These are phyloP conservation scores for Achroia grisella DNA, from an alignment of 1,140 invertebrate genomes.

Conservation along the genomic window DNA sequence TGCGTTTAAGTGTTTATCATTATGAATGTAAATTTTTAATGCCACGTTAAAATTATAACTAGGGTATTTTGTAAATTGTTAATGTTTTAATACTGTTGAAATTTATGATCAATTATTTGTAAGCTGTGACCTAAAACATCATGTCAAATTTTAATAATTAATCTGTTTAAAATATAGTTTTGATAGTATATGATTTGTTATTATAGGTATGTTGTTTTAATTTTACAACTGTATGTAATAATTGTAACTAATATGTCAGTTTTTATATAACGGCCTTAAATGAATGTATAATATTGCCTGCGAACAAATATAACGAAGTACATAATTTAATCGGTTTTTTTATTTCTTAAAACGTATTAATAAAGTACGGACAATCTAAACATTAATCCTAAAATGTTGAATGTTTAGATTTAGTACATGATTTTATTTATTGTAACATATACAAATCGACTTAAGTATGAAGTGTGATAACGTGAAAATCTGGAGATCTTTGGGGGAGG, in stretches of 20 bases:
- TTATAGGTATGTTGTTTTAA: not conserved
- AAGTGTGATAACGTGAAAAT: too few relatives aligned
- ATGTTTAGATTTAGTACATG: too few relatives aligned
- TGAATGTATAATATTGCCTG: conserved; percentile 41
- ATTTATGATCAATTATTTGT: conserved; percentile 30
- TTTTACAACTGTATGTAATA: not conserved
- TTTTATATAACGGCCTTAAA: conserved; percentile 30
- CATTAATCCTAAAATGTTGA: too few relatives aligned
- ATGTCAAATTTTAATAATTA: not conserved
- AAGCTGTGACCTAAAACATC: conserved; percentile 12
- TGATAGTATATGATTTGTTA: conserved; percentile 1
- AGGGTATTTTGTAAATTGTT: conserved; percentile 33
- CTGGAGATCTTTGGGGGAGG: too few relatives aligned
- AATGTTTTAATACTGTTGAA: conserved; percentile 35
- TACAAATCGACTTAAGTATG: too few relatives aligned
- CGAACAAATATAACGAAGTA: conserved; percentile 33
- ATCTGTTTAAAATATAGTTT: conserved; percentile 1
- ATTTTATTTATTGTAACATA: too few relatives aligned
- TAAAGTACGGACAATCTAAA: too few relatives aligned
- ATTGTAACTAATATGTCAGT: conserved; percentile 12
- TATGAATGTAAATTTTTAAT: conserved; percentile 25
- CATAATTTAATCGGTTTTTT: conserved; percentile 15
- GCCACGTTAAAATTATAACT: conserved; percentile 11
- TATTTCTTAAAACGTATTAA: conserved; percentile 3
- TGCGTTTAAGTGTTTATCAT: not conserved